These are phyloP conservation scores for Scylla paramamosain DNA, from an alignment of 1,140 invertebrate genomes.

Conservation along the genomic window DNA sequence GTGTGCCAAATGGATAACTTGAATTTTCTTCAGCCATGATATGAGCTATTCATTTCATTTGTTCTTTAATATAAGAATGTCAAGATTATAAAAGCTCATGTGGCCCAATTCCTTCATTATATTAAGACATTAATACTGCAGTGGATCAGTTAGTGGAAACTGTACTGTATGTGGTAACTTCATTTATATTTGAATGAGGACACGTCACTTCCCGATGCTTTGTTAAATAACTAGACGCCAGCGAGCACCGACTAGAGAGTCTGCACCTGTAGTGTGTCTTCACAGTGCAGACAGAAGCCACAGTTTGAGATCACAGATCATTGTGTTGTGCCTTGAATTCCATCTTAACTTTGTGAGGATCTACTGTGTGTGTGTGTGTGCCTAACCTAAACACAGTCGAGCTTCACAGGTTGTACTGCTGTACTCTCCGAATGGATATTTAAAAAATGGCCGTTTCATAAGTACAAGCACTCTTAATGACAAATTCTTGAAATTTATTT, in stretches of 20 bases:
- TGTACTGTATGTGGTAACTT: background rate
- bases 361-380: background rate
- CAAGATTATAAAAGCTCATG: too few relatives aligned
- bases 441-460: background rate
- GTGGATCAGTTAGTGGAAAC: background rate
- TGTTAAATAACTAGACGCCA: background rate
- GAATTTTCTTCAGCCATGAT: too few relatives aligned
- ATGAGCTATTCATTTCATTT: too few relatives aligned
- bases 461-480: background rate
- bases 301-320: background rate
- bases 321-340: background rate
- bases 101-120: too few relatives aligned
- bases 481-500: background rate
- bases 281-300: background rate
- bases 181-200: background rate
- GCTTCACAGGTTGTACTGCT: background rate
- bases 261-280: background rate
- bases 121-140: background rate
- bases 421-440: background rate
- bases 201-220: background rate
- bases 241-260: background rate
- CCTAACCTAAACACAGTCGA: too few relatives aligned
- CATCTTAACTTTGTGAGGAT: background rate
- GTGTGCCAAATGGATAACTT: too few relatives aligned
- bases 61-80: too few relatives aligned